Evolutionary conservation across 2,113 vertebrate genomes (phyloP).

Genomic region (Triplophysa tibetana): DNA sequence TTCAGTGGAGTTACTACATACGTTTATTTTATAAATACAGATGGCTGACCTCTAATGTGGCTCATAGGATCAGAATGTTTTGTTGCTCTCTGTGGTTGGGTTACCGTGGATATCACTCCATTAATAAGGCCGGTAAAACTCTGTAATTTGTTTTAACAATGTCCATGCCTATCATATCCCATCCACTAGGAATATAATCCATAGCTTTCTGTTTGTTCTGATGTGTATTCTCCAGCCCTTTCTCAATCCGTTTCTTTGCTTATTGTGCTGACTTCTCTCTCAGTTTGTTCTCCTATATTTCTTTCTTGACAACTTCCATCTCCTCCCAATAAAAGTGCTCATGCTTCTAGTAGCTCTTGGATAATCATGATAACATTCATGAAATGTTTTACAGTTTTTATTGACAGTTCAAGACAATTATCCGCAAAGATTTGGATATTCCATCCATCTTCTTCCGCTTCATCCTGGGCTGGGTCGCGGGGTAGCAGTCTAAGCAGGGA

Average conservation of each 20-base stretch:
- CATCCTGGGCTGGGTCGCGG: no score
- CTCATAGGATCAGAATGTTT: no score
- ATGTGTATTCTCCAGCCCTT: not conserved
- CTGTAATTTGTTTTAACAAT: not conserved
- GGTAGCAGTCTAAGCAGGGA: no score
- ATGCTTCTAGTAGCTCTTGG: slow-evolving; percentile 47
- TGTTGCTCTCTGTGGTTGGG: no score
- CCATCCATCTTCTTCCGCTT: no score
- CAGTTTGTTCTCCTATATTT: slow-evolving; percentile 21
- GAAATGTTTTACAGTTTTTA: slow-evolving; percentile 23
- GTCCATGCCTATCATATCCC: no score
- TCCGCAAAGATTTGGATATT: slow-evolving; percentile 51
- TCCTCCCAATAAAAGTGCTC: slow-evolving; percentile 41
- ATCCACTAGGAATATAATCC: slow-evolving; percentile 28
- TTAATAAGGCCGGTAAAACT: not conserved
- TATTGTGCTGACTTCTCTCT: slow-evolving; percentile 14
- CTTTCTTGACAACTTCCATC: not conserved
- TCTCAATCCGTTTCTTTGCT: slow-evolving; percentile 1
- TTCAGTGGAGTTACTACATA: not conserved
- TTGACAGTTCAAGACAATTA: slow-evolving; percentile 43
- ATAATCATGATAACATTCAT: slow-evolving; percentile 39
- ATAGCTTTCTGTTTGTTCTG: not conserved
- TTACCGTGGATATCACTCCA: rapidly evolving
- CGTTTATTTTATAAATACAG: not conserved
- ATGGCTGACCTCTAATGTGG: no score